phyloP scores from a whole-genome alignment of 2,888 invertebrate genomes.

The Agriopis aurantiaria region DNA sequence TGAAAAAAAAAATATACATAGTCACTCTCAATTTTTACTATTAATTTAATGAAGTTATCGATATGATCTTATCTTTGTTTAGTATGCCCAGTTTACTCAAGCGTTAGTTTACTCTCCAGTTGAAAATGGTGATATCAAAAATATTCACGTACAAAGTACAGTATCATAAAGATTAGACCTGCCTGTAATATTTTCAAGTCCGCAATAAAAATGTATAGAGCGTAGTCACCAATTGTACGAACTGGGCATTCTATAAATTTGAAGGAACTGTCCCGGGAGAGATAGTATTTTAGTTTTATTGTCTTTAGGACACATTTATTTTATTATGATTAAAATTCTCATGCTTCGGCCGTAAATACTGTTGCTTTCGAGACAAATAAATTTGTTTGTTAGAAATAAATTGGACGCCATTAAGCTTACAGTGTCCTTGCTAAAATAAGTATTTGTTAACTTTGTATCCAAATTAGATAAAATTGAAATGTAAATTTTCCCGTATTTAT shows the following conservation, averaged over 20 bases:
- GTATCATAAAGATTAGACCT: constrained; percentile 20
- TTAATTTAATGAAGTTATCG: too few species aligned
- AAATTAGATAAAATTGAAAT: not conserved
- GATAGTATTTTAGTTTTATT: constrained; percentile 24
- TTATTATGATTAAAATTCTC: constrained; percentile 22
- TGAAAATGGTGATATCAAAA: not conserved
- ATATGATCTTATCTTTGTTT: too few species aligned
- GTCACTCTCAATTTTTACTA: too few species aligned
- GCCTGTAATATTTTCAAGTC: constrained; percentile 19
- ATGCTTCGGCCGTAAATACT: not conserved
- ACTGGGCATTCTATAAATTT: constrained; percentile 26
- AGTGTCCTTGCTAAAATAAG: not conserved
- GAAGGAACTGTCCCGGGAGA: constrained; percentile 7
- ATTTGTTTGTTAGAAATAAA: constrained; percentile 4
- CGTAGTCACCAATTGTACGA: constrained; percentile 27
- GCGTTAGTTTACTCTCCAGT: too few species aligned
- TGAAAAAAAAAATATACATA: too few species aligned
- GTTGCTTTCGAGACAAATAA: constrained; percentile 11
- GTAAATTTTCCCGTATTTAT: too few species aligned
- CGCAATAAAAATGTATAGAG: constrained; percentile 27
- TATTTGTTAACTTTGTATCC: not conserved
- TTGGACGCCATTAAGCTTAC: not conserved
- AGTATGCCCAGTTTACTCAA: too few species aligned
- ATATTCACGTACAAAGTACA: constrained; percentile 23
- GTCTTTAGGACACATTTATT: constrained; percentile 14